Conservation (phyloP, 2,797 vertebrate genomes). For the Sebastes paucispinis region DNA sequence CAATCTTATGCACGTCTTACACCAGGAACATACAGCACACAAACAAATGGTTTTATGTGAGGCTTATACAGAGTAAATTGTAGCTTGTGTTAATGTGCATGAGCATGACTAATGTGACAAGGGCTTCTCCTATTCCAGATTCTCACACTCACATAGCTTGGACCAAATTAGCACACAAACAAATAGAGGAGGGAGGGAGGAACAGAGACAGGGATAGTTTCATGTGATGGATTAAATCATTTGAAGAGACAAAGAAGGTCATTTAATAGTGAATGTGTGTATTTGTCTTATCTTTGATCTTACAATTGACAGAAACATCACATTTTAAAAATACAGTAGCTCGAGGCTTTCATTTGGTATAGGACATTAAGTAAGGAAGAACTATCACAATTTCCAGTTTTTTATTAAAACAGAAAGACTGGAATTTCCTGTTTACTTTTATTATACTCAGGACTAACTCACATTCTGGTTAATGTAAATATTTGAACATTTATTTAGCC, state of each 20-base stretch:
- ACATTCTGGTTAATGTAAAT: not conserved
- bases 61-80: not conserved
- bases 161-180: constrained; percentile 60
- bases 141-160: constrained; percentile 39
- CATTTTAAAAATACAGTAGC: not conserved
- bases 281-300: not conserved
- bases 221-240: not conserved
- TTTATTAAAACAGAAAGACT: not conserved
- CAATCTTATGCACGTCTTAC: not conserved
- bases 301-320: not conserved
- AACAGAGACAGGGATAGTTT: not conserved
- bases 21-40: not conserved
- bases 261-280: not conserved
- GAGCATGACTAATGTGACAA: constrained; percentile 53
- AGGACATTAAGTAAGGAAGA: not conserved
- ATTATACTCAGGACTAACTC: not conserved
- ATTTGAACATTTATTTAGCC: not conserved
- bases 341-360: not conserved
- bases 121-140: constrained; percentile 36
- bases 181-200: not conserved
- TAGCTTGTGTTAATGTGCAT: constrained; percentile 49
- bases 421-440: not conserved
- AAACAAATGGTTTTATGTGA: not conserved
- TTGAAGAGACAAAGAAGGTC: not conserved
- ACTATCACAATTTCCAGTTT: not conserved